Base-by-base conservation (phyloP, 2,888 invertebrate genomes). In the Gymnosoma rotundatum region DNA sequence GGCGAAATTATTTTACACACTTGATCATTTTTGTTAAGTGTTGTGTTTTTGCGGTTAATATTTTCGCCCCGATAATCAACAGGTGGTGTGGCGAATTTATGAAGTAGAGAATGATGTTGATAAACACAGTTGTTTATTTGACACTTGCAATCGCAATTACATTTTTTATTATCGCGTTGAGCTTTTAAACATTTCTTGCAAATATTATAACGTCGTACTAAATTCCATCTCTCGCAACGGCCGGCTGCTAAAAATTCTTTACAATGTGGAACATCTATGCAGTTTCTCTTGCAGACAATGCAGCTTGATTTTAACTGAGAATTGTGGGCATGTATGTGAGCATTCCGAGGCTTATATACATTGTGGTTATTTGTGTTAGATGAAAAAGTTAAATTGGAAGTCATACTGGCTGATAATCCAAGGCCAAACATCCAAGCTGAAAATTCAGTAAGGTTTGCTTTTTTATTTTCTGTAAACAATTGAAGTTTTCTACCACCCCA, bases 381-480 rank as follows among this genome's bases (percentile, higher is more conserved):
- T 10, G n/a, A 32, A 3, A 12, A 12, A n/a, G 60, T 8, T 20
- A 60, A 12, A 60, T 60, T 72, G 16, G 45, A 8, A 38, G 38
- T 48, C 58, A 58, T 60, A 48, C 67, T 69, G 16, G 67, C 76
- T 21, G 67, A 50, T n/a, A 76, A 25, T n/a, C 76, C 67, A 20
- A 76, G 20, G 36, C 69, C 67, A 38, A 38, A 75, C n/a, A 75
- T 64, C 64, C 56, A 66, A 32, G 32, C 54, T 18, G 64, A 48
- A 73, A 73, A 61, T 18, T 73, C 61, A 14, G 20, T 36, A 36
- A 61, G 48, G 12, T 60, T 61, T 50, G 32, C 10, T 36, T 38
- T 38, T 42, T 69, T 25, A 42, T 56, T 56, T 8, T 56, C 5
- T 54, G 56, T 56, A n/a, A 56, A 21, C 56, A 38, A 38, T 38